Percentiles rank a stretch among this genome's conserved stretches.
Evolutionary conservation across 2,888 invertebrate species (phyloP).

Genomic region (Yponomeuta cagnagella): DNA sequence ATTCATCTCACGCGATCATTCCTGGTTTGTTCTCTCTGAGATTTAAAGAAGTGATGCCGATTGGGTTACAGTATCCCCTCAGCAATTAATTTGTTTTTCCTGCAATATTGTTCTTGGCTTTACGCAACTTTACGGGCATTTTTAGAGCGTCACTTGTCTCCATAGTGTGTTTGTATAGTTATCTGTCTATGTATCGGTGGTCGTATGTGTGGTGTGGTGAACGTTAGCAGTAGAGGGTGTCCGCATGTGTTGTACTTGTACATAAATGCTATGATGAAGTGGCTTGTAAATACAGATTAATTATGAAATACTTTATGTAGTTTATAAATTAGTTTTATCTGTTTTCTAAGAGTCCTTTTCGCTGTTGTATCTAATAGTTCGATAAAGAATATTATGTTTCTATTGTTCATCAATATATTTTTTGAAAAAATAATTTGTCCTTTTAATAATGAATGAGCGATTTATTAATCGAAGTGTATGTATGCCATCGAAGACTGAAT

Average conservation of each 20-base stretch:
- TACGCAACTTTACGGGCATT: slow-evolving; percentile 41
- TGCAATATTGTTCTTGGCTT: slow-evolving; percentile 43
- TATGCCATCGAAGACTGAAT: neutral
- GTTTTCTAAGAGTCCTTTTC: slow-evolving; percentile 47
- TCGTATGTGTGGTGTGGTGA: slow-evolving; percentile 2
- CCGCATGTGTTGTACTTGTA: slow-evolving; percentile 4
- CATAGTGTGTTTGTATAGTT: neutral
- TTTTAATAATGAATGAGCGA: slow-evolving; percentile 4
- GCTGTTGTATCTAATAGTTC: slow-evolving; percentile 66
- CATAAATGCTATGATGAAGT: slow-evolving; percentile 13
- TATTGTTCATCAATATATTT: slow-evolving; percentile 72
- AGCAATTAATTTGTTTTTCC: neutral
- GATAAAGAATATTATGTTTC: slow-evolving; percentile 67
- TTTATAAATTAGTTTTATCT: slow-evolving; percentile 33
- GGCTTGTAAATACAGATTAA: slow-evolving; percentile 11
- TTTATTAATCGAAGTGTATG: too few species aligned
- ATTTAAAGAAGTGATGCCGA: too few species aligned
- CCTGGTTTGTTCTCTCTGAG: neutral
- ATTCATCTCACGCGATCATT: neutral
- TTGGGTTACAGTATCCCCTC: too few species aligned
- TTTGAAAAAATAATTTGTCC: slow-evolving; percentile 45
- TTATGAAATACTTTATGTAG: slow-evolving; percentile 33
- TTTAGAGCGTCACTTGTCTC: slow-evolving; percentile 15
- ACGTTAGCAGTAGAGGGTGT: slow-evolving; percentile 2
- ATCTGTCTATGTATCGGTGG: neutral